A percentile compares a stretch with the other conserved stretches of the same genome.
Conservation (phyloP, 2,113 vertebrate species). For the Natator depressus region DNA sequence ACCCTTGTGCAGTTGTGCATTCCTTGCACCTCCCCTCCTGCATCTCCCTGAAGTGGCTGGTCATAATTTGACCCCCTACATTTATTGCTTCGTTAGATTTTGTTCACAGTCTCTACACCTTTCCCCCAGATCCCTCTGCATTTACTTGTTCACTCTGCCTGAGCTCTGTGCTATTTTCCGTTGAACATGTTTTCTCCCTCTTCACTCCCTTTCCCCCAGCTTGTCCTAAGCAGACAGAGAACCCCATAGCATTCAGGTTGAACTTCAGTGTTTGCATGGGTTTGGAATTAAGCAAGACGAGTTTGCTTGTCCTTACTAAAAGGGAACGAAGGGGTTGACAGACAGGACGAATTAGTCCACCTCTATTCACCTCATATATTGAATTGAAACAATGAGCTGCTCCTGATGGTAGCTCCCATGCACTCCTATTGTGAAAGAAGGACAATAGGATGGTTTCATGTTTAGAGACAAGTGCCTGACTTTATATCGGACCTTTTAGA, state of each 20-base stretch:
- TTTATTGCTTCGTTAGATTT: neutral
- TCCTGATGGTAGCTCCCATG: fast-evolving
- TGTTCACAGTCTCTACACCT: neutral
- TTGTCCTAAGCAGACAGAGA: fast-evolving
- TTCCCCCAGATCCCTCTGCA: neutral
- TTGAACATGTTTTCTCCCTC: neutral
- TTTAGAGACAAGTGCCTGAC: neutral
- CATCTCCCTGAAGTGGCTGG: neutral
- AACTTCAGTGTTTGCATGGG: neutral
- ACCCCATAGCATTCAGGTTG: neutral
- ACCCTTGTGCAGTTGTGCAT: neutral
- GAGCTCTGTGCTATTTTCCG: neutral
- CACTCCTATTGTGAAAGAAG: neutral
- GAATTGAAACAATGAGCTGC: fast-evolving
- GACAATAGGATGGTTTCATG: neutral
- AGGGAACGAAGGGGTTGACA: neutral
- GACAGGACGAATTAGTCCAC: neutral
- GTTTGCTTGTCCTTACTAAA: neutral
- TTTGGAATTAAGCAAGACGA: neutral
- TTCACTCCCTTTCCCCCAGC: neutral
- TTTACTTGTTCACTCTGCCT: neutral
- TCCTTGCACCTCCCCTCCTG: neutral
- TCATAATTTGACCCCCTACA: neutral
- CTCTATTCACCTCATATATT: neutral
- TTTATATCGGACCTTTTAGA: neutral